Percentiles rank a stretch among this genome's conserved stretches.
Evolutionary conservation across 2,797 vertebrate genomes (phyloP).

Genomic region (Xenopus petersii): DNA sequence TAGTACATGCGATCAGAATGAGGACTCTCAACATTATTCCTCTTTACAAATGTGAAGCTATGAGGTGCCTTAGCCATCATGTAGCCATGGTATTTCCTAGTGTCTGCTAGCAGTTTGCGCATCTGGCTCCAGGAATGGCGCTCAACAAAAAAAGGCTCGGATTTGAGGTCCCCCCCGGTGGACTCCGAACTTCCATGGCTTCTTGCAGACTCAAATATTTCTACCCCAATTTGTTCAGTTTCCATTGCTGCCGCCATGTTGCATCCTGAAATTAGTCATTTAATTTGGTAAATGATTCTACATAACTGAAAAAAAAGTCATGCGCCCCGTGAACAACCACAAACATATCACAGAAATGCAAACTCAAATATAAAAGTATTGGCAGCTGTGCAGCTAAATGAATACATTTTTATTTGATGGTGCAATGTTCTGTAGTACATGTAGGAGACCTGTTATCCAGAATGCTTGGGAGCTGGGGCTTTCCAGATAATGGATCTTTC

Average conservation of each 20-base stretch:
- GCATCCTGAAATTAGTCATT: slow-evolving; percentile 62
- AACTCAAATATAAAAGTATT: no score
- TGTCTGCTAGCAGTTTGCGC: slow-evolving; percentile 72
- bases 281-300: neutral
- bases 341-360: no score
- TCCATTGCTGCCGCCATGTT: slow-evolving; percentile 79
- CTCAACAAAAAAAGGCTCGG: slow-evolving; percentile 75
- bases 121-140: slow-evolving; percentile 76
- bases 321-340: no score
- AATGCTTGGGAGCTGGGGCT: no score
- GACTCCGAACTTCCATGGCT: slow-evolving; percentile 58
- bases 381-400: no score
- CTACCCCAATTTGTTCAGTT: slow-evolving; percentile 73
- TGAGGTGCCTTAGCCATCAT: slow-evolving; percentile 79
- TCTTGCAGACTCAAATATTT: slow-evolving; percentile 69
- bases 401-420: no score
- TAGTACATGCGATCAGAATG: slow-evolving; percentile 76
- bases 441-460: no score
- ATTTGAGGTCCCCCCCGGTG: slow-evolving; percentile 57
- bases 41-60: slow-evolving; percentile 74
- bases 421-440: no score
- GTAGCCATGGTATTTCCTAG: slow-evolving; percentile 73
- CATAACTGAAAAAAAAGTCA: no score
- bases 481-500: no score
- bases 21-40: slow-evolving; percentile 70